phyloP scores from a whole-genome alignment of 2,888 invertebrate species.

The Limnephilus auricula region DNA sequence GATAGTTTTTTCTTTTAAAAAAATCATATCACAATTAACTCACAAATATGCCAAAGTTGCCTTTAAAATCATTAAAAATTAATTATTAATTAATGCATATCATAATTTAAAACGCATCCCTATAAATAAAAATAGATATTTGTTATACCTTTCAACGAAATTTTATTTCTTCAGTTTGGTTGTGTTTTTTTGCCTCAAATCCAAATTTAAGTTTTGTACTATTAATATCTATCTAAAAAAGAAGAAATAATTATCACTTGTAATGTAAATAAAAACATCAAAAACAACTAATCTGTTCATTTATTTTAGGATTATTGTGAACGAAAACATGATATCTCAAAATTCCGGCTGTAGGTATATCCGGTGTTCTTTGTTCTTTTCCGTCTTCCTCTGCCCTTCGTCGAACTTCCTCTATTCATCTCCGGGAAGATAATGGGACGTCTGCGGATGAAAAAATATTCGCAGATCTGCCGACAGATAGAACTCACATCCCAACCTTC shows the following conservation, averaged over 20 bases:
- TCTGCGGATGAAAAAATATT: constrained; percentile 64
- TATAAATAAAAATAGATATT: too few species aligned
- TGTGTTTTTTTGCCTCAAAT: too few species aligned
- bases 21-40: too few species aligned
- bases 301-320: not conserved
- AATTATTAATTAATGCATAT: too few species aligned
- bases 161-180: too few species aligned
- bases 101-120: too few species aligned
- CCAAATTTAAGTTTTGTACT: too few species aligned
- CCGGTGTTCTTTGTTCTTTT: constrained; percentile 56
- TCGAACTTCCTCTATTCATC: constrained; percentile 57
- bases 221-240: not conserved
- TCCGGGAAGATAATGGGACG: constrained; percentile 62
- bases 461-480: constrained; percentile 66
- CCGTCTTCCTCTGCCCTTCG: constrained; percentile 61
- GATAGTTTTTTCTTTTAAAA: too few species aligned
- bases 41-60: too few species aligned
- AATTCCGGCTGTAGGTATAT: constrained; percentile 56
- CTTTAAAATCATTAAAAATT: too few species aligned
- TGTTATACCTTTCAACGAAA: too few species aligned
- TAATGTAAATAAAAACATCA: not conserved
- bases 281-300: constrained; percentile 13
- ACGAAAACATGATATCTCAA: constrained; percentile 62
- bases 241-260: too few species aligned
- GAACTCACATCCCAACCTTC: constrained; percentile 43